Evolutionary conservation across 2,888 invertebrate genomes (phyloP).

Genomic region (Dolichopus griseipennis): DNA sequence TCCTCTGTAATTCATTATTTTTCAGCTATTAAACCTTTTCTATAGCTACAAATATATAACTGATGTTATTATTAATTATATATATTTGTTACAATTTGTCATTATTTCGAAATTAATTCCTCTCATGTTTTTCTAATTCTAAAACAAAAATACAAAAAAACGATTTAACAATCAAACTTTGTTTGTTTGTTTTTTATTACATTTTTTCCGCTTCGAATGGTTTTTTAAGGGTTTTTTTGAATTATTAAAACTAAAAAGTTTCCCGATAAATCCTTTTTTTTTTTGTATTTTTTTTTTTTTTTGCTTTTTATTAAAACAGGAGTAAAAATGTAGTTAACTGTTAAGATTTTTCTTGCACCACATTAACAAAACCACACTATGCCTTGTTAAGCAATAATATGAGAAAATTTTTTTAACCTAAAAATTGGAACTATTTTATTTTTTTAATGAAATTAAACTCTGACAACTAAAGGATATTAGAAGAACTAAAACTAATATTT

Average conservation of each 20-base stretch:
- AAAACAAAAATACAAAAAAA: too few relatives aligned
- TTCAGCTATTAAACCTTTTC: too few relatives aligned
- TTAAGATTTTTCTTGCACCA: not conserved
- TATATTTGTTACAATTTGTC: not conserved
- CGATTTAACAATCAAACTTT: not conserved
- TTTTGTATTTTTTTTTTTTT: too few relatives aligned
- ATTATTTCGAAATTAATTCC: not conserved
- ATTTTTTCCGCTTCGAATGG: not conserved
- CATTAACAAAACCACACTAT: not conserved
- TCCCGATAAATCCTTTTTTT: too few relatives aligned
- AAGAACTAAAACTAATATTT: too few relatives aligned
- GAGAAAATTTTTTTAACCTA: not conserved
- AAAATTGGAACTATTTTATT: too few relatives aligned
- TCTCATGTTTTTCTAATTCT: not conserved
- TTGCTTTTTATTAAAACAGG: not conserved
- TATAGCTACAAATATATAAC: too few relatives aligned
- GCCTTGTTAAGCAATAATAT: not conserved
- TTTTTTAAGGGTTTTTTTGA: not conserved
- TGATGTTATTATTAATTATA: not conserved
- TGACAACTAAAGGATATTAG: too few relatives aligned
- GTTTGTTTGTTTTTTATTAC: not conserved
- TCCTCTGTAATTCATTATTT: too few relatives aligned
- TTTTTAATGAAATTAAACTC: too few relatives aligned
- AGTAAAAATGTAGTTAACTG: not conserved
- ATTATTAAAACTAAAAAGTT: too few relatives aligned